Evolutionary conservation across 2,797 vertebrate genomes (phyloP).

Genomic region (Vireo griseus): DNA sequence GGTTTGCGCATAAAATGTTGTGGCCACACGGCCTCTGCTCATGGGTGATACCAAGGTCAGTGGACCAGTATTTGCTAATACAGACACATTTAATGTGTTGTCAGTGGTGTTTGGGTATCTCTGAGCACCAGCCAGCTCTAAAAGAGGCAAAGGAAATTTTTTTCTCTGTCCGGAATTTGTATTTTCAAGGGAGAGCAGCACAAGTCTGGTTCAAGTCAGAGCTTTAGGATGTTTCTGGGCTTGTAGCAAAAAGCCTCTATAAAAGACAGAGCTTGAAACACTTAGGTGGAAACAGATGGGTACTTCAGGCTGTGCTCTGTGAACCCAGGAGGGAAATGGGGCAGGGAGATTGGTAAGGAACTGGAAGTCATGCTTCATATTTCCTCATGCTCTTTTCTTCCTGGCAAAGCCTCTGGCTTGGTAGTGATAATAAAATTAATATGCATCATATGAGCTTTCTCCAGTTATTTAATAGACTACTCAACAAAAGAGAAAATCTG

Average conservation of each 20-base stretch:
- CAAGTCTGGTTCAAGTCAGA: not conserved
- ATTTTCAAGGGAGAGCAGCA: not conserved
- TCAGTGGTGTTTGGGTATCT: not conserved
- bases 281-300: constrained; percentile 4
- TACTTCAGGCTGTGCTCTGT: not conserved
- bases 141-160: not conserved
- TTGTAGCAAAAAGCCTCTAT: not conserved
- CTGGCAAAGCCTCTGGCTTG: not conserved
- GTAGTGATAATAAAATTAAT: not conserved
- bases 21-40: not conserved
- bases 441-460: not conserved
- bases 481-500: not conserved
- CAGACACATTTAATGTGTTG: not conserved
- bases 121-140: not conserved
- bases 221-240: not conserved
- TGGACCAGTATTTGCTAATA: not conserved
- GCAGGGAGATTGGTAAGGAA: not conserved
- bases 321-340: not conserved
- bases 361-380: not conserved
- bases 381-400: not conserved
- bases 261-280: not conserved
- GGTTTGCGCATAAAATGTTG: not conserved
- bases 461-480: not conserved
- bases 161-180: not conserved
- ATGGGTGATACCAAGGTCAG: not conserved